Evolutionary conservation across 2,797 vertebrate species (phyloP).

Genomic region (Pteronotus mesoamericanus): DNA sequence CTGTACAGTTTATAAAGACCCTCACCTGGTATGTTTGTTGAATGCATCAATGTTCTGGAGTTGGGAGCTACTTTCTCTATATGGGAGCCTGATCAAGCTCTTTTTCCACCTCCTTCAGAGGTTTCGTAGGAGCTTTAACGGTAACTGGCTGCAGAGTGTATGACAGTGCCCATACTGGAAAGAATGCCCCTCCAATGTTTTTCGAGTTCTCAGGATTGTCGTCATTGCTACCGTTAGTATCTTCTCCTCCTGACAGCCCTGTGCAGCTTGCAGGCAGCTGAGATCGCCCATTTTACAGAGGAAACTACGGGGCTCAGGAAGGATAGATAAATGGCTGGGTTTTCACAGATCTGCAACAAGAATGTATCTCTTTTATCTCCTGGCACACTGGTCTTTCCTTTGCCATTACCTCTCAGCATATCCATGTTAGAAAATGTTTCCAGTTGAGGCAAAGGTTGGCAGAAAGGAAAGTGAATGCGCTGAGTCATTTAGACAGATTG

Average conservation of each 20-base stretch:
- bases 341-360: background rate
- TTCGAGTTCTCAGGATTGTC: no score
- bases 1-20: background rate
- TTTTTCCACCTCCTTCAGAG: background rate
- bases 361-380: background rate
- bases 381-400: background rate
- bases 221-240: background rate
- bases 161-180: background rate
- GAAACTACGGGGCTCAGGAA: background rate
- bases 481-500: slow-evolving; percentile 33
- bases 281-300: background rate
- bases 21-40: background rate
- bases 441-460: background rate
- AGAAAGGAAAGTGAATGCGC: background rate
- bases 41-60: background rate
- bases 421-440: background rate
- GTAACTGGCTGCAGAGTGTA: background rate
- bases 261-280: background rate
- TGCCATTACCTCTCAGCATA: background rate
- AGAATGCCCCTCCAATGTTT: no score
- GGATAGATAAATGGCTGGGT: background rate
- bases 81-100: background rate
- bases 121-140: background rate
- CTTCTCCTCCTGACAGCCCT: background rate
- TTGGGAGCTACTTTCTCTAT: background rate